A percentile compares a stretch with the other conserved stretches of the same genome.
Evolutionary conservation across 2,797 vertebrate genomes (phyloP).

Genomic region (Aldrovandia affinis): DNA sequence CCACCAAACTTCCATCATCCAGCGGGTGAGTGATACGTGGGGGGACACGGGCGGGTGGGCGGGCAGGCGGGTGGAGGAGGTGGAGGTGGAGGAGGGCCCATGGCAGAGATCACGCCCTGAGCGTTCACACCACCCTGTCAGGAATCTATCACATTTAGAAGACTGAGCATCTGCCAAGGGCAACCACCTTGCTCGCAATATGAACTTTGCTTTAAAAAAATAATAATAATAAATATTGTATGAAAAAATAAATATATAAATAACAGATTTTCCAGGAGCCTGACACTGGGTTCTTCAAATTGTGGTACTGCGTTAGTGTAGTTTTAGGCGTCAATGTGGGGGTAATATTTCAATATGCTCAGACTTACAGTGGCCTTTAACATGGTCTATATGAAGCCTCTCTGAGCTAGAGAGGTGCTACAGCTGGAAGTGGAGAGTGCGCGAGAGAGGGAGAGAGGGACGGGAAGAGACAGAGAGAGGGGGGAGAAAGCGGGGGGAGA

Average conservation of each 20-base stretch:
- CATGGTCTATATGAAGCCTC: not conserved
- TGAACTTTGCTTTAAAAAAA: not conserved
- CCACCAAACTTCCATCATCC: too few relatives aligned
- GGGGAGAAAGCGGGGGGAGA: not conserved
- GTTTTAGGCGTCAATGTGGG: conserved; percentile 1
- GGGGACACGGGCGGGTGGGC: too few relatives aligned
- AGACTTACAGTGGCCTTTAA: not conserved
- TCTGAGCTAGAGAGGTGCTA: conserved; percentile 8
- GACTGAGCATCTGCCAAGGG: not conserved
- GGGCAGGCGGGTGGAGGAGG: not conserved
- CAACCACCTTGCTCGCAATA: not conserved
- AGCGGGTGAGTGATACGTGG: too few relatives aligned
- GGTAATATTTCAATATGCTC: not conserved
- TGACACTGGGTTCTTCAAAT: not conserved
- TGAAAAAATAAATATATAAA: not conserved
- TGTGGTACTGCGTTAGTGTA: not conserved
- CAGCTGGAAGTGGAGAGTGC: conserved; percentile 50
- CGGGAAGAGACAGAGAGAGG: conserved; percentile 57
- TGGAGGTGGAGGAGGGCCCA: not conserved
- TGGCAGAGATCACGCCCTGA: not conserved
- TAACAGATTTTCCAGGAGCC: not conserved
- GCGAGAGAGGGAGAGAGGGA: conserved; percentile 44
- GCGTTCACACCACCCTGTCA: not conserved
- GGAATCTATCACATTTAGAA: not conserved
- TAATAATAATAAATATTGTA: not conserved